Base-by-base conservation (phyloP, 2,797 vertebrate genomes). In the Enteromius mattozi region DNA sequence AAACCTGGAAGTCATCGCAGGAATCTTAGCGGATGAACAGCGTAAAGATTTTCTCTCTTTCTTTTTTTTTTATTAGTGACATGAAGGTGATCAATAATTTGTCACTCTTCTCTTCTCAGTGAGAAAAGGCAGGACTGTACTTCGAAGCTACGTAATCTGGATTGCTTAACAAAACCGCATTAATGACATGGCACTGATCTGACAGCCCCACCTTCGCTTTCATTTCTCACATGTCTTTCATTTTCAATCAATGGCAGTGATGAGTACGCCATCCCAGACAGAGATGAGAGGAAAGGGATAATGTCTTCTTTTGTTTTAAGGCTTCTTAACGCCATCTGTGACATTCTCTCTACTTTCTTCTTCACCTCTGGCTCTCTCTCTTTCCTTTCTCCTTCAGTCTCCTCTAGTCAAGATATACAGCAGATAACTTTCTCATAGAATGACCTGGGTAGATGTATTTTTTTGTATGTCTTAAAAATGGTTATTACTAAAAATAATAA, bases 201-300 rank as follows among this genome's bases (percentile, higher is more conserved):
- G 92, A 94, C 89, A 78, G 77, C 83, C 71, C 86, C 85, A 72
- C 85, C 86, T 93, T 91, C 89, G 91, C 91, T 94, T 94, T 92
- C 88, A 91, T 94, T 93, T 91, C 95, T 94, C 94, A 94, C 92
- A 94, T 94, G 92, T 90, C 94, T 94, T 95, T 95, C 93, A 95
- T 94, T 95, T 94, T 92, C 90, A 92, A 92, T 95, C 93, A 88
- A 95, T 95, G 92, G 90, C 93, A 92, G 63, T 71, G 92, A 92
- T 93, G 92, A 92, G 93, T 93, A 89, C 87, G 80, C 89, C 92
- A 90, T 92, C 82, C 88, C 90, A 94, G 94, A 92, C 90, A 51
- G 85, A 91, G 92, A 92, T 94, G 90, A 93, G 86, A 89, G 80
- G 88, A 89, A 81, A 92, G 92, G 94, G 95, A 94, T 95, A 93